Evolutionary conservation across 2,797 vertebrate species (phyloP).

Genomic region (Sebastes taczanowskii): DNA sequence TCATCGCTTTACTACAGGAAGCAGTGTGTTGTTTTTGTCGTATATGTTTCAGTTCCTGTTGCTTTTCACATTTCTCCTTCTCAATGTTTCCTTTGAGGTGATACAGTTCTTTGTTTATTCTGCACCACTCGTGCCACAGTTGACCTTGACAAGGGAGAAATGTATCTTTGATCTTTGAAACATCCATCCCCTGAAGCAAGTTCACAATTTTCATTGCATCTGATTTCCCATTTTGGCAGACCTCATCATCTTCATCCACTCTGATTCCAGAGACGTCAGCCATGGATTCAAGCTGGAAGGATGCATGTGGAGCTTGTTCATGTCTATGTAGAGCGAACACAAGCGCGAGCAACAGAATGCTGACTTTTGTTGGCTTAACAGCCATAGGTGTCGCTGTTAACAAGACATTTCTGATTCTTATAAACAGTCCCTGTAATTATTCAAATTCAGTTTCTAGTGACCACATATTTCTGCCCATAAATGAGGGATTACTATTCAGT

Average conservation of each 20-base stretch:
- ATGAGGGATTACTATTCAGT: too few species aligned
- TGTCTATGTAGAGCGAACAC: too few species aligned
- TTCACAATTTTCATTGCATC: slow-evolving; percentile 47
- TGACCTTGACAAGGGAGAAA: slow-evolving; percentile 81
- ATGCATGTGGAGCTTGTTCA: neutral
- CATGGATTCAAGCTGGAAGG: slow-evolving; percentile 61
- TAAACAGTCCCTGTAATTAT: too few species aligned
- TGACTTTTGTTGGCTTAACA: too few species aligned
- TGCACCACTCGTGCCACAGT: slow-evolving; percentile 81
- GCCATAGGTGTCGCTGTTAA: too few species aligned
- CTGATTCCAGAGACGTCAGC: slow-evolving; percentile 45
- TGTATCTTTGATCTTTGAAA: slow-evolving; percentile 70
- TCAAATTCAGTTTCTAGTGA: too few species aligned
- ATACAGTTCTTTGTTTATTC: slow-evolving; percentile 79
- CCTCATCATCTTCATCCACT: slow-evolving; percentile 69
- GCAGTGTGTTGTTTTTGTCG: slow-evolving; percentile 47
- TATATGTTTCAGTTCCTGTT: slow-evolving; percentile 38
- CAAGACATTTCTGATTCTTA: too few species aligned
- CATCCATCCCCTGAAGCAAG: slow-evolving; percentile 32
- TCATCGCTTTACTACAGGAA: slow-evolving; percentile 67
- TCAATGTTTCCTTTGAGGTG: slow-evolving; percentile 75
- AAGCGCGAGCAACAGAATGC: too few species aligned
- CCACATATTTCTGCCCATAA: too few species aligned
- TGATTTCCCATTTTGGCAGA: slow-evolving; percentile 68
- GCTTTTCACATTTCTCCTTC: slow-evolving; percentile 67